Conservation (phyloP, 2,888 invertebrate genomes). For the Phaedon cochleariae region DNA sequence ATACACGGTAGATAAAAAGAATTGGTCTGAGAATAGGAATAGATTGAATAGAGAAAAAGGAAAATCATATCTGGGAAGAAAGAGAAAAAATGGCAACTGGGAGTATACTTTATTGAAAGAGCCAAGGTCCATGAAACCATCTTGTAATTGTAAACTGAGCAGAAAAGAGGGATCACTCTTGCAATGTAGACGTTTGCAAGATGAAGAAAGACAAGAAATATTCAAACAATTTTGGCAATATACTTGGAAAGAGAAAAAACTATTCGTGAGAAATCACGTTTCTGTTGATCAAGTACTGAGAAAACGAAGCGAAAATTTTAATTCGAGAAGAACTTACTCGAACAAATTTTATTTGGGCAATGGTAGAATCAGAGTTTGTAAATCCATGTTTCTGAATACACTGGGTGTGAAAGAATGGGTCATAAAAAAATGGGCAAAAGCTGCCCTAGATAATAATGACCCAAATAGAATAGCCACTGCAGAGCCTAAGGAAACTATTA, state of each 20-base stretch:
- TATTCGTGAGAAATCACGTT: conserved; percentile 15
- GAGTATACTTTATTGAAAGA: conserved; percentile 7
- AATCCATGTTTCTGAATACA: conserved; percentile 15
- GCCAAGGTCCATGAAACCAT: conserved; percentile 13
- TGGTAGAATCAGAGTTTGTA: conserved; percentile 15
- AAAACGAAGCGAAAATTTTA: conserved; percentile 3
- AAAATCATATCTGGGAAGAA: conserved; percentile 12
- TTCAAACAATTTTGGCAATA: conserved; percentile 15
- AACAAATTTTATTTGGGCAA: conserved; percentile 14
- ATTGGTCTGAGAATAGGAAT: conserved; percentile 14
- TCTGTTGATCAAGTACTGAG: conserved; percentile 4
- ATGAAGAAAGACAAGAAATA: conserved; percentile 16
- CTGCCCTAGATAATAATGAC: neutral
- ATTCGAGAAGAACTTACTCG: conserved; percentile 9
- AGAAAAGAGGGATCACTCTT: conserved; percentile 4
- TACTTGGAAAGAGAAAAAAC: conserved; percentile 9
- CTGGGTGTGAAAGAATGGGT: conserved; percentile 8
- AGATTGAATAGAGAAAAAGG: conserved; percentile 15
- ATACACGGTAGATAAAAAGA: conserved; percentile 9
- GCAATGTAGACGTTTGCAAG: conserved; percentile 12
- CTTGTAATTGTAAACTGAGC: conserved; percentile 18
- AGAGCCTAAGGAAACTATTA: neutral
- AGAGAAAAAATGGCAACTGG: conserved; percentile 15
- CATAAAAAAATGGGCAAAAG: conserved; percentile 8
- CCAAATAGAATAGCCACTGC: neutral